Percentiles rank a stretch among this genome's conserved stretches.
Conservation (phyloP, 2,888 invertebrate species). For the Cactoblastis cactorum region DNA sequence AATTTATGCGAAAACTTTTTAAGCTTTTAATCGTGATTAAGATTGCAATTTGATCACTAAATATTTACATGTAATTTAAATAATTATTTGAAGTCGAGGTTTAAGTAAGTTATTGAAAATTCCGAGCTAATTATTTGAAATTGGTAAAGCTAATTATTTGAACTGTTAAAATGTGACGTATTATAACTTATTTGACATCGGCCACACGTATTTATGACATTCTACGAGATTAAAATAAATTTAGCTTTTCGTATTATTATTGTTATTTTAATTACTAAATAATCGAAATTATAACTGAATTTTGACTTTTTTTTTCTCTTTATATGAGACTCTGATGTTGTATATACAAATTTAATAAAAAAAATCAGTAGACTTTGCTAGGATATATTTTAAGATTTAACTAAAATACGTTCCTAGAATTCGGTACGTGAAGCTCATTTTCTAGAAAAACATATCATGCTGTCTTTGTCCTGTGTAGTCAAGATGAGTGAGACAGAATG, state of each 20-base stretch:
- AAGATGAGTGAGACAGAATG: slow-evolving; percentile 10
- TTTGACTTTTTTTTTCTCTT: neutral
- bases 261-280: too few species aligned
- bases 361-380: slow-evolving; percentile 11
- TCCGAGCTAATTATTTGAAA: neutral
- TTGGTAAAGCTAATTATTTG: slow-evolving; percentile 4
- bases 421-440: neutral
- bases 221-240: neutral
- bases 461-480: slow-evolving; percentile 2
- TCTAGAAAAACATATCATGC: slow-evolving; percentile 5
- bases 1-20: neutral
- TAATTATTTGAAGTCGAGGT: too few species aligned
- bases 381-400: slow-evolving; percentile 2
- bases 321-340: slow-evolving; percentile 5
- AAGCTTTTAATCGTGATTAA: neutral
- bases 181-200: neutral
- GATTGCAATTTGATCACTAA: too few species aligned
- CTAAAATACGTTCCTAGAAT: too few species aligned
- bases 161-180: too few species aligned
- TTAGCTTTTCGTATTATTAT: neutral
- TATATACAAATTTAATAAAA: neutral
- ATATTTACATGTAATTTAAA: too few species aligned
- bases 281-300: neutral
- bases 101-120: neutral
- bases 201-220: slow-evolving; percentile 2